Evolutionary conservation across 2,888 invertebrate species (phyloP).

Genomic region (Agonopterix arenella): DNA sequence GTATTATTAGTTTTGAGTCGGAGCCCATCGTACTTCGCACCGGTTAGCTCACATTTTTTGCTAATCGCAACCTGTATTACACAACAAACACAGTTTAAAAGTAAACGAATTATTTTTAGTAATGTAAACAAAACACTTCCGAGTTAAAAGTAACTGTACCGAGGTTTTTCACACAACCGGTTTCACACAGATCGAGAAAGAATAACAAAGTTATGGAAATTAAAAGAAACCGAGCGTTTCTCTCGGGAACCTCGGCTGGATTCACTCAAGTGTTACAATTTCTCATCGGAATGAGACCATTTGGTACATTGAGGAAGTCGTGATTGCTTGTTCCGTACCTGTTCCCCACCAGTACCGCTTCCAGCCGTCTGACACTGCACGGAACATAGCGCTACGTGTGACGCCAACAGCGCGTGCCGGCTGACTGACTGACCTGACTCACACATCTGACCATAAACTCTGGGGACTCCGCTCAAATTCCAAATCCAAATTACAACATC

Average conservation of each 20-base stretch:
- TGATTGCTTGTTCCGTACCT: conserved; percentile 66
- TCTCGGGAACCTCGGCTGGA: conserved; percentile 3
- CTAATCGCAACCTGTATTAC: too few species aligned
- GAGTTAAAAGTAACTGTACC: too few species aligned
- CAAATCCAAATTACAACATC: conserved; percentile 19
- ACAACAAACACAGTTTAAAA: too few species aligned
- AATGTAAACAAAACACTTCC: too few species aligned
- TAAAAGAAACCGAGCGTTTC: not conserved
- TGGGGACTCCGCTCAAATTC: conserved; percentile 29
- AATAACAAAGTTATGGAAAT: not conserved
- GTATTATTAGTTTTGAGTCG: conserved; percentile 56
- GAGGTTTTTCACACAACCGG: too few species aligned
- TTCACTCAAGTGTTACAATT: conserved; percentile 6
- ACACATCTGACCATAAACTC: conserved; percentile 21
- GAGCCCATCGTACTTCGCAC: conserved; percentile 25
- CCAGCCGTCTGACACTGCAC: conserved; percentile 65
- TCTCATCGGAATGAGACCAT: conserved; percentile 28
- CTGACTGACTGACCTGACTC: conserved; percentile 47
- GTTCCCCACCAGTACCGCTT: conserved; percentile 73
- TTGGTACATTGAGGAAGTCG: conserved; percentile 47
- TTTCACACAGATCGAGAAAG: too few species aligned
- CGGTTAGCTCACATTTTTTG: not conserved
- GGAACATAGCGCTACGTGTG: conserved; percentile 65
- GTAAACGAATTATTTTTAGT: too few species aligned
- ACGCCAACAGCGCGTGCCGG: conserved; percentile 53